These are phyloP conservation scores for Actenoides lindsayi DNA, from an alignment of 2,113 vertebrate species.

Conservation along the genomic window DNA sequence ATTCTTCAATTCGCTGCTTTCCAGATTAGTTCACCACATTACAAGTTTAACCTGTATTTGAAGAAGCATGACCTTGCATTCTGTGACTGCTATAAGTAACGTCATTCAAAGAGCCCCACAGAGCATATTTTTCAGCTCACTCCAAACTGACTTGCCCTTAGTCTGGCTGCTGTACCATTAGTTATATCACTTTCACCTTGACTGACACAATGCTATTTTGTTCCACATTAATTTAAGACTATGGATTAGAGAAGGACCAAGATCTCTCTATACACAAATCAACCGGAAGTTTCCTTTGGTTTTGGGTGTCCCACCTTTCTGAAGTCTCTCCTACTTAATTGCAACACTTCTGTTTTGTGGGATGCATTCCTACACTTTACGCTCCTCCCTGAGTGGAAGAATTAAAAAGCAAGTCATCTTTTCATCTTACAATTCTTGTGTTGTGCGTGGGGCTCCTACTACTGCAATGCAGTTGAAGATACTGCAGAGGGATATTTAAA, in stretches of 20 bases:
- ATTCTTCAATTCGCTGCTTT: conserved; percentile 33
- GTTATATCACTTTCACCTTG: conserved; percentile 4
- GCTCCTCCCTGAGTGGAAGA: background rate
- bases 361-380: background rate
- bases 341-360: background rate
- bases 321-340: background rate
- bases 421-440: background rate
- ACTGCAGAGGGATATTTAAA: conserved; percentile 62
- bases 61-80: conserved; percentile 27
- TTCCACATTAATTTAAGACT: background rate
- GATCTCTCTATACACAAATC: background rate
- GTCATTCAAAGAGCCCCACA: background rate
- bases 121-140: conserved; percentile 17
- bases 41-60: conserved; percentile 23
- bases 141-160: background rate
- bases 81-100: conserved; percentile 12
- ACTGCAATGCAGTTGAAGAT: conserved; percentile 63
- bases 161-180: background rate
- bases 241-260: background rate
- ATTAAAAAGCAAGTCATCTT: background rate
- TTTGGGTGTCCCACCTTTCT: background rate
- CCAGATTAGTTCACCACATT: background rate
- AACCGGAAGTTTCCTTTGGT: background rate
- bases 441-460: background rate
- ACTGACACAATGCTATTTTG: background rate